Evolutionary conservation across 2,113 vertebrate genomes (phyloP).

Genomic region (Jaculus jaculus): DNA sequence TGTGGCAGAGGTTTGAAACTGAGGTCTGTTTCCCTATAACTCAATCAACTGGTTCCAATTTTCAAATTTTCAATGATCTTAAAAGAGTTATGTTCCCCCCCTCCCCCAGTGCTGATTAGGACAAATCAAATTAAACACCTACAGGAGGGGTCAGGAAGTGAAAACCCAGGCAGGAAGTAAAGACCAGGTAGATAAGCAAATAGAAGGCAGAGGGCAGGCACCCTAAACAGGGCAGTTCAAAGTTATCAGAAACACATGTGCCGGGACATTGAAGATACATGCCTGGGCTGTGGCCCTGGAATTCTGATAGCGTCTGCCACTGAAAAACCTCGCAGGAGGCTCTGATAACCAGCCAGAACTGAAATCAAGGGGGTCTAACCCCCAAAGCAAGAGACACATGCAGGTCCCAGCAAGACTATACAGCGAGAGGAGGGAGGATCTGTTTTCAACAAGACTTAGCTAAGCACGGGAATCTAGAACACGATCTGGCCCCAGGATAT

Average conservation of each 20-base stretch:
- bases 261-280: neutral
- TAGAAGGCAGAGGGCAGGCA: neutral
- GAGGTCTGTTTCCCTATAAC: constrained; percentile 43
- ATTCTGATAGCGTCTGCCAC: neutral
- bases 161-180: constrained; percentile 54
- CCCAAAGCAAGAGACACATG: neutral
- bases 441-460: neutral
- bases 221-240: neutral
- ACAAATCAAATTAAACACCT: constrained; percentile 76
- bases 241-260: constrained; percentile 56
- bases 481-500: neutral
- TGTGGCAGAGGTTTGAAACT: neutral
- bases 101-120: constrained; percentile 37
- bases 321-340: neutral
- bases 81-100: constrained; percentile 27
- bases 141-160: constrained; percentile 54
- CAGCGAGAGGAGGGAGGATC: neutral
- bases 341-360: neutral
- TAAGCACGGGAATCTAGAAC: neutral
- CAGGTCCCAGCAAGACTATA: neutral
- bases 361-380: neutral
- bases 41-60: constrained; percentile 67
- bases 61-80: constrained; percentile 58
- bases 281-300: neutral
- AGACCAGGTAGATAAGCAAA: constrained; percentile 67